A percentile compares a stretch with the other conserved stretches of the same genome.
phyloP scores from a whole-genome alignment of 2,888 invertebrate genomes.

The Diaprepes abbreviatus region DNA sequence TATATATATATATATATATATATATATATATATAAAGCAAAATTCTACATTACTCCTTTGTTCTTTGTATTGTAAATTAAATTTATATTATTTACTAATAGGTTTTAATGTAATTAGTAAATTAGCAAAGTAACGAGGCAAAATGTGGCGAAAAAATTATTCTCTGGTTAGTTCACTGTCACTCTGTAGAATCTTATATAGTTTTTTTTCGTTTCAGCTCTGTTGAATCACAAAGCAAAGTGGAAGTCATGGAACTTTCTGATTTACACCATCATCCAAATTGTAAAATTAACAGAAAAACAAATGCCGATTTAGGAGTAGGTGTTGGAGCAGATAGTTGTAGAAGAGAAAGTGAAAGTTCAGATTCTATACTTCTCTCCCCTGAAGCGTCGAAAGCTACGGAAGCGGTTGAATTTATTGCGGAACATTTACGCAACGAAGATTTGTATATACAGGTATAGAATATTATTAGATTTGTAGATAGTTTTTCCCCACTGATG shows the following conservation, averaged over 20 bases:
- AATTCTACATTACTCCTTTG: too few relatives aligned
- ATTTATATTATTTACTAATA: too few relatives aligned
- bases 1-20: too few relatives aligned
- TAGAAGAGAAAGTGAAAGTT: constrained; percentile 90
- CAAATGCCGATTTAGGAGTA: constrained; percentile 73
- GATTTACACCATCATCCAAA: constrained; percentile 97
- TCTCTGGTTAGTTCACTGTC: too few relatives aligned
- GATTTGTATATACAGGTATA: constrained; percentile 97
- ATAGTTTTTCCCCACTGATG: too few relatives aligned
- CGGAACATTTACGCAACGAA: constrained; percentile 97
- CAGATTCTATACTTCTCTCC: constrained; percentile 89
- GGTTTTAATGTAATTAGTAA: too few relatives aligned
- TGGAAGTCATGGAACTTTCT: constrained; percentile 93
- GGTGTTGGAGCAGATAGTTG: constrained; percentile 76
- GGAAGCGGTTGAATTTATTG: constrained; percentile 98
- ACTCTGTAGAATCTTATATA: too few relatives aligned
- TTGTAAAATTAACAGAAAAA: constrained; percentile 93
- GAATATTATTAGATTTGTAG: too few relatives aligned
- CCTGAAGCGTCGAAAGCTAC: constrained; percentile 96
- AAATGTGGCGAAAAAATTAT: too few relatives aligned
- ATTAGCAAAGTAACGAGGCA: too few relatives aligned
- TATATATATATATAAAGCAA: too few relatives aligned
- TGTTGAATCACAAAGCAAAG: constrained; percentile 85
- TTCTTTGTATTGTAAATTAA: too few relatives aligned
- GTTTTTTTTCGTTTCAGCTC: constrained; percentile 68